phyloP scores from a whole-genome alignment of 2,797 vertebrate species.

The Artibeus lituratus region DNA sequence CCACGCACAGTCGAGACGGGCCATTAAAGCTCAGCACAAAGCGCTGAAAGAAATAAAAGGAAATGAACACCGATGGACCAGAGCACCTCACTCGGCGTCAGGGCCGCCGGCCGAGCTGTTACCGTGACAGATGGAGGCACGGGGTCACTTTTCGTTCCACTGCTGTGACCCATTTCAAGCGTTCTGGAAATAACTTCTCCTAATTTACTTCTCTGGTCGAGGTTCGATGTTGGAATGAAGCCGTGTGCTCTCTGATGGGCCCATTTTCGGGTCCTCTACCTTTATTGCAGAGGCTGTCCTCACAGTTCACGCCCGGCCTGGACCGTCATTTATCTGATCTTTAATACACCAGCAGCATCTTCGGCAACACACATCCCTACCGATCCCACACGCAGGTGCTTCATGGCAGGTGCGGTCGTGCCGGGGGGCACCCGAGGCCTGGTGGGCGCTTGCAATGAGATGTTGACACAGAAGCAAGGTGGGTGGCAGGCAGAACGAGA shows the following conservation, averaged over 20 bases:
- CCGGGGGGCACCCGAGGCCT: not conserved
- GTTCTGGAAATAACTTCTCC: not conserved
- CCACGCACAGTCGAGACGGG: rapidly evolving
- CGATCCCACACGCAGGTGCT: not conserved
- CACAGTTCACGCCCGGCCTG: too few relatives aligned
- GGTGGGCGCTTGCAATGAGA: not conserved
- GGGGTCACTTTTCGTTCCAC: not conserved
- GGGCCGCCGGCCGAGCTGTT: not conserved
- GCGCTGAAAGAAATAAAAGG: not conserved
- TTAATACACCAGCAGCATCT: constrained; percentile 52
- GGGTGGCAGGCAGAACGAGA: not conserved
- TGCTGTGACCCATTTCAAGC: not conserved
- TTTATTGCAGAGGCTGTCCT: too few relatives aligned
- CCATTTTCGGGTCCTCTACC: too few relatives aligned
- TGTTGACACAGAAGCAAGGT: not conserved
- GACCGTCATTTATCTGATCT: not conserved
- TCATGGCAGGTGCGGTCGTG: constrained; percentile 33
- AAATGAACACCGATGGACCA: rapidly evolving
- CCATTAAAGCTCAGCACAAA: not conserved
- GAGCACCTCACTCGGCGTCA: not conserved
- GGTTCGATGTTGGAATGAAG: not conserved
- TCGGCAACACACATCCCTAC: constrained; percentile 37
- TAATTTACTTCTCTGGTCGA: not conserved
- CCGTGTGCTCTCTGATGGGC: too few relatives aligned
- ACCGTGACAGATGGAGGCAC: not conserved